phyloP scores from a whole-genome alignment of 92 coral and sea anemone genomes.

The Diadumene lineata region DNA sequence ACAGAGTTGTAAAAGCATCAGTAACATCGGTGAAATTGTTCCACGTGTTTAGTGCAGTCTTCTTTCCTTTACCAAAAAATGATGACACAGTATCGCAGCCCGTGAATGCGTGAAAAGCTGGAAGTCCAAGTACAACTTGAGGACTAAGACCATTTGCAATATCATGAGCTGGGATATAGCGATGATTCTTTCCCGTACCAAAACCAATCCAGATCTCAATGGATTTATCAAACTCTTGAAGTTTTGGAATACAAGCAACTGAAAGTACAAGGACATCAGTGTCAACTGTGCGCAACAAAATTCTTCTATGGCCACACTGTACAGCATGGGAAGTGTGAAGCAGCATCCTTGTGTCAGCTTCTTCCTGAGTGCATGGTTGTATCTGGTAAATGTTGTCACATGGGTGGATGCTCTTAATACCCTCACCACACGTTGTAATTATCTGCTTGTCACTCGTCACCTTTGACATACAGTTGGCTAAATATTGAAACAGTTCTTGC shows the following conservation, averaged over 20 bases:
- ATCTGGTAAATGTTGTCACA: constrained; percentile 7
- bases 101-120: constrained; percentile 45
- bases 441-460: constrained; percentile 37
- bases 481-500: constrained; percentile 47
- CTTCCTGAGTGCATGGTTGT: constrained; percentile 44
- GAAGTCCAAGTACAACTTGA: constrained; percentile 25
- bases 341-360: constrained; percentile 53
- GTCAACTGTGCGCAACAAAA: constrained; percentile 39
- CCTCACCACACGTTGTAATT: constrained; percentile 38
- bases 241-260: not conserved
- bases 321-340: constrained; percentile 44
- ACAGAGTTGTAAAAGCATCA: constrained; percentile 18
- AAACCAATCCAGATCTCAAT: constrained; percentile 35
- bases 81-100: constrained; percentile 43
- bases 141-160: constrained; percentile 7
- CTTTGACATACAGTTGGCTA: constrained; percentile 39
- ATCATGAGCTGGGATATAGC: constrained; percentile 30
- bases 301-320: constrained; percentile 33
- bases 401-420: constrained; percentile 23
- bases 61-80: constrained; percentile 34
- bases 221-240: constrained; percentile 14
- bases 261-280: constrained; percentile 43
- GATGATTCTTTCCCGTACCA: constrained; percentile 37
- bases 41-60: constrained; percentile 36
- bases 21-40: constrained; percentile 27